These are phyloP conservation scores for Anas platyrhynchos DNA, from an alignment of 2,113 vertebrate genomes.

Conservation along the genomic window DNA sequence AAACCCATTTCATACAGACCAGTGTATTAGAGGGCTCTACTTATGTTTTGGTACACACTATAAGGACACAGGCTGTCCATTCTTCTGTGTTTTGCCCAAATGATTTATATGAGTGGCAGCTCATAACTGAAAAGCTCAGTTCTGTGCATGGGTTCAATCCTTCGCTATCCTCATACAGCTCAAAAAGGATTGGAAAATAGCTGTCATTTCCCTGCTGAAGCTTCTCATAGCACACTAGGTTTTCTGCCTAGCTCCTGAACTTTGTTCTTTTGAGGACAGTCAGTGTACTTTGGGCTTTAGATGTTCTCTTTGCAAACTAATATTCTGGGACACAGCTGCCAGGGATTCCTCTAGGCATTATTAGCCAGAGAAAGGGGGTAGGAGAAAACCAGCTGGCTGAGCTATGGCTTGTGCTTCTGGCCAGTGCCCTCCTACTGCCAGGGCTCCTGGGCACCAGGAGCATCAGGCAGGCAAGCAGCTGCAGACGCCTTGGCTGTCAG, in stretches of 20 bases:
- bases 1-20: neutral
- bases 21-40: neutral
- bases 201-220: neutral
- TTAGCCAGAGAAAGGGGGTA: neutral
- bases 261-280: accelerated
- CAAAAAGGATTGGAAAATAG: neutral
- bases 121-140: neutral
- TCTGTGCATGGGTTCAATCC: neutral
- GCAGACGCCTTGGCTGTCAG: neutral
- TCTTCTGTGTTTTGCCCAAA: neutral
- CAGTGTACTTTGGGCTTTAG: neutral
- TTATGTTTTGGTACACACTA: neutral
- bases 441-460: accelerated
- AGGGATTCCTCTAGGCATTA: neutral
- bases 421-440: neutral
- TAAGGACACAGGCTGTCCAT: neutral
- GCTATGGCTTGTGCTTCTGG: neutral
- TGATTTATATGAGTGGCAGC: neutral
- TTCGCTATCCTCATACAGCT: neutral
- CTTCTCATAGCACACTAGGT: neutral
- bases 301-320: neutral
- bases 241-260: neutral
- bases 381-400: neutral
- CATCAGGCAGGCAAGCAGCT: accelerated
- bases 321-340: neutral